Conservation (phyloP, 1,140 invertebrate genomes). For the Drosophila subobscura region DNA sequence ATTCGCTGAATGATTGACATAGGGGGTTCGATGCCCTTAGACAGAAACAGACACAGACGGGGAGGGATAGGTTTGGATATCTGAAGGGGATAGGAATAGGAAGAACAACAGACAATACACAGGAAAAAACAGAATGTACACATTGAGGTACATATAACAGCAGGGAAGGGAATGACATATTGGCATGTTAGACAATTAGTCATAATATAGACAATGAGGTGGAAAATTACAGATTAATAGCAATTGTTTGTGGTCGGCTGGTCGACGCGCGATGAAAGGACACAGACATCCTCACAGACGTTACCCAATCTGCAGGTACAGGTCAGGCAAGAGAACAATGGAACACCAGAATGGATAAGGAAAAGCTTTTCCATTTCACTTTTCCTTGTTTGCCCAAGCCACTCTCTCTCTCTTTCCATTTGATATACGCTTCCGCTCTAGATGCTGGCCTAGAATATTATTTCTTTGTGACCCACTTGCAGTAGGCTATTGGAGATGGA, state of each 20-base stretch:
- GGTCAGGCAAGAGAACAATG: slow-evolving; percentile 14
- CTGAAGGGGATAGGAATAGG: not conserved
- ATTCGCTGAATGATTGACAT: slow-evolving; percentile 35
- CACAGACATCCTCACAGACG: slow-evolving; percentile 11
- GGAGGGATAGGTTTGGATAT: slow-evolving; percentile 2
- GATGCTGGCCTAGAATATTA: slow-evolving; percentile 61
- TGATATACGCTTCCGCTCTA: slow-evolving; percentile 69
- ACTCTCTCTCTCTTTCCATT: slow-evolving; percentile 13
- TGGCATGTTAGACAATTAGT: slow-evolving; percentile 21
- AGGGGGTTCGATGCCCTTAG: slow-evolving; percentile 55
- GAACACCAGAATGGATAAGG: slow-evolving; percentile 21
- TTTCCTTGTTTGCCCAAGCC: slow-evolving; percentile 25
- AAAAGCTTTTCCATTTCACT: slow-evolving; percentile 56
- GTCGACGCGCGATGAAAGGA: slow-evolving; percentile 4
- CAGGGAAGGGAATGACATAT: slow-evolving; percentile 32
- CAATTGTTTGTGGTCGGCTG: slow-evolving; percentile 25
- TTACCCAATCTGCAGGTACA: slow-evolving; percentile 20
- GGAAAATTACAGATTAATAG: slow-evolving; percentile 59
- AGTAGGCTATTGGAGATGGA: slow-evolving; percentile 11
- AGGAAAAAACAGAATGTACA: slow-evolving; percentile 39
- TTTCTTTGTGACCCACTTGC: slow-evolving; percentile 70
- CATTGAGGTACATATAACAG: slow-evolving; percentile 20
- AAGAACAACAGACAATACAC: slow-evolving; percentile 43
- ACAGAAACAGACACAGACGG: not conserved
- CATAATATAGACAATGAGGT: slow-evolving; percentile 45